Evolutionary conservation across 2,797 vertebrate species (phyloP), one percentile per base, ranked within the genome.

Genomic region (Rallus crepitans): DNA sequence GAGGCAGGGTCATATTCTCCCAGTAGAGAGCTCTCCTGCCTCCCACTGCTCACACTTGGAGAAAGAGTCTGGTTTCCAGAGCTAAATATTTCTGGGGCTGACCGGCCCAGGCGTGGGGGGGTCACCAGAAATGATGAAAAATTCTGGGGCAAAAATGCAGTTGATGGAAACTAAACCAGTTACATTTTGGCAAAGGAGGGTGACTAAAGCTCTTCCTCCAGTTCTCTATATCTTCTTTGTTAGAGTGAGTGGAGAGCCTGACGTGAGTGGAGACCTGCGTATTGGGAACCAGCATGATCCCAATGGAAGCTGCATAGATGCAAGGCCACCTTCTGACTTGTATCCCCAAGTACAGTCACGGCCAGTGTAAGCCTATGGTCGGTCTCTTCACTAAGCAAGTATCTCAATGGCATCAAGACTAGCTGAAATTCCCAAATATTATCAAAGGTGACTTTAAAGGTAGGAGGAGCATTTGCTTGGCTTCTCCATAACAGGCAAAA

Each of bases 81-180:
- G 9, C 6, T 72, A 13, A 61, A 0, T 35, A 20, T 42, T 47
- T 24, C 52, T 3, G 4, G 4, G 17, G 5, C 18, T 2, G 1
- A 18, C 19, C 56, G 63, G 8, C 15, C 16, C 24, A 23, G n/a
- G 25, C 0, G 0, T 13, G 18, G 45, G 87, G 87, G 40, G 18
- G 30, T 73, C 25, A 56, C 37, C 39, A 61, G 42, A 91, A 89
- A 60, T 18, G 4, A 64, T 40, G 31, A 64, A 48, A 82, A 90
- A 64, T 50, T 48, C 47, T 60, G 17, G 4, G 27, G 56, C 21
- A 68, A 39, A 89, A 77, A 9, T 77, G 53, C 21, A 71, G 61
- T 40, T 60, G 28, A 37, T 31, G 12, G 35, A 95, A 93, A 78
- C 4, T 1, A 47, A 14, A 86, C 0, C 48, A n/a, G 31, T 45